Evolutionary conservation across 2,797 vertebrate species (phyloP).

Genomic region (Podarcis lilfordi): DNA sequence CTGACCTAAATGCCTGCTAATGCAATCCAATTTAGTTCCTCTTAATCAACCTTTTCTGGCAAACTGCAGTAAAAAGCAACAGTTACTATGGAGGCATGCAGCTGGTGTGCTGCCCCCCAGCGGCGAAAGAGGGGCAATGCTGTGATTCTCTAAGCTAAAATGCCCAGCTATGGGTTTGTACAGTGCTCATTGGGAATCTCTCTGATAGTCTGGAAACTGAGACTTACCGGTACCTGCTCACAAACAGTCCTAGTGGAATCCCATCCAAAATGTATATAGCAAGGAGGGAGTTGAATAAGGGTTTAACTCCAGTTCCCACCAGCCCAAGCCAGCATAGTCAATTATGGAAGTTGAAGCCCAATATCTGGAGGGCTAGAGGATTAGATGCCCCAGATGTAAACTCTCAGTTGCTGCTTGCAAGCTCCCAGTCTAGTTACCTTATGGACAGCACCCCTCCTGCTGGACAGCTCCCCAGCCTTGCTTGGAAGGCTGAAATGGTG

Average conservation of each 20-base stretch:
- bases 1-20: constrained; percentile 72
- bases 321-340: too few relatives aligned
- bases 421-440: background rate
- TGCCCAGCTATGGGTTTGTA: background rate
- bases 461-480: background rate
- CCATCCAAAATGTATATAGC: background rate
- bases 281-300: too few relatives aligned
- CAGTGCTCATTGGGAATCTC: background rate
- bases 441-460: background rate
- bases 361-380: too few relatives aligned
- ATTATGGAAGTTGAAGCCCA: too few relatives aligned
- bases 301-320: too few relatives aligned
- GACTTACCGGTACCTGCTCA: too few relatives aligned
- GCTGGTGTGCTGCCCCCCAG: constrained; percentile 29
- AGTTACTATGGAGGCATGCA: constrained; percentile 45
- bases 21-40: constrained; percentile 80
- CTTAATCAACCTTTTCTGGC: constrained; percentile 83
- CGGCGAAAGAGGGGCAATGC: constrained; percentile 5
- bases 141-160: constrained; percentile 10
- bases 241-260: background rate
- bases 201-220: background rate
- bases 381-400: too few relatives aligned
- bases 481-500: background rate
- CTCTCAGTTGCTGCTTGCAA: too few relatives aligned
- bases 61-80: constrained; percentile 65